These are phyloP conservation scores for Okamejei kenojei DNA, from an alignment of 2,797 vertebrate genomes.

Conservation along the genomic window DNA sequence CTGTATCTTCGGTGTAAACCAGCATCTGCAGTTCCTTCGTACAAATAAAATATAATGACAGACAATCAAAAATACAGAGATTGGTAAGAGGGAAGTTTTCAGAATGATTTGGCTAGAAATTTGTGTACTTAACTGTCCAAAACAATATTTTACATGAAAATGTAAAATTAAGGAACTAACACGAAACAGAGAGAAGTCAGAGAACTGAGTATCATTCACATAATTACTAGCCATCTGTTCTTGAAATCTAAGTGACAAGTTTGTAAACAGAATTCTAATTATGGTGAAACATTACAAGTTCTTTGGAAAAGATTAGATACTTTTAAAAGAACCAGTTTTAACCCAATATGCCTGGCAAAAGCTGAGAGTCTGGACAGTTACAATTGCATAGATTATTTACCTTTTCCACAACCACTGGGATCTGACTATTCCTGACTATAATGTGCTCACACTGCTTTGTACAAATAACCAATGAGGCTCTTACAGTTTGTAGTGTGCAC, in stretches of 20 bases:
- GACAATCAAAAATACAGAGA: background rate
- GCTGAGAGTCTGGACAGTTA: background rate
- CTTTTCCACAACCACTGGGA: background rate
- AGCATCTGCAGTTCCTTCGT: no score
- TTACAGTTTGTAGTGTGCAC: background rate
- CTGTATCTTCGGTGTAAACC: no score
- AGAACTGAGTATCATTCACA: background rate
- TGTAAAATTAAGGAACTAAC: conserved; percentile 3
- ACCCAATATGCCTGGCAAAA: background rate
- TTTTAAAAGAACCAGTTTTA: background rate
- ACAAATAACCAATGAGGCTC: background rate
- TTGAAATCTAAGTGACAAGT: background rate
- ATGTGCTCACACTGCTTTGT: background rate
- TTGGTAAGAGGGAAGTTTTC: background rate
- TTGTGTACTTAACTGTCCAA: background rate
- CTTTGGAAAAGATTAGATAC: background rate
- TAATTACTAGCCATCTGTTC: conserved; percentile 15
- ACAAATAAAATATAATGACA: background rate
- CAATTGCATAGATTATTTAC: background rate
- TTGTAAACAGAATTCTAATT: conserved; percentile 27
- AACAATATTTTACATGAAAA: conserved; percentile 10
- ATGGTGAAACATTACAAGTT: conserved; percentile 7
- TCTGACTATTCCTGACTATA: background rate
- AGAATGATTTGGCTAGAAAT: background rate
- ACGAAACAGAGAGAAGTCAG: background rate